Conservation (phyloP, 2,113 vertebrate species). For the Perca fluviatilis region DNA sequence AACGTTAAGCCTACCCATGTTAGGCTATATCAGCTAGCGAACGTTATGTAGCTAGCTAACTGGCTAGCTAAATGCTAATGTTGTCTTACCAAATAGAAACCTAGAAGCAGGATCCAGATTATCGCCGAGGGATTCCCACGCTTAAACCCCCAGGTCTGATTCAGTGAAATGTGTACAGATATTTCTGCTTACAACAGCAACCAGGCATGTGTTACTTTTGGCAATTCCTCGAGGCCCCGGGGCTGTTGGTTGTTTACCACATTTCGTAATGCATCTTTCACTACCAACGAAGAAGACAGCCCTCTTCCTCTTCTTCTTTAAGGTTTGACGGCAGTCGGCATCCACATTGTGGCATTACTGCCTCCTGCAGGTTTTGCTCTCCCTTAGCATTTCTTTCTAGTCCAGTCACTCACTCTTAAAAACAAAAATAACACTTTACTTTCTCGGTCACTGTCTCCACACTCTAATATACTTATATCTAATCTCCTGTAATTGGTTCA, state of each 20-base stretch:
- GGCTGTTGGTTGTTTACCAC: constrained; percentile 64
- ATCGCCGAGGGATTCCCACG: not conserved
- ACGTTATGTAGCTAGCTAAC: constrained; percentile 23
- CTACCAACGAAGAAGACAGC: constrained; percentile 54
- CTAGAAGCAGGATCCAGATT: not conserved
- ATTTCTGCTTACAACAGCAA: not conserved
- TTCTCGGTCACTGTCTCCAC: no score
- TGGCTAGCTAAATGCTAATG: constrained; percentile 22
- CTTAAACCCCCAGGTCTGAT: not conserved
- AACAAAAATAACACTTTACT: no score
- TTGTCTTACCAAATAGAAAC: constrained; percentile 46
- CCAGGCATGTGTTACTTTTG: not conserved
- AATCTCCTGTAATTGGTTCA: no score
- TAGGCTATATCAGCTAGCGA: constrained; percentile 36
- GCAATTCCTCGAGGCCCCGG: not conserved
- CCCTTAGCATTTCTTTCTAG: no score
- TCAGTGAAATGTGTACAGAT: fast-evolving
- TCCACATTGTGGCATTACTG: no score
- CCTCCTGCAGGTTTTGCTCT: no score
- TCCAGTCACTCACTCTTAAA: no score
- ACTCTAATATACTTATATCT: no score
- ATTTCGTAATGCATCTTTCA: not conserved
- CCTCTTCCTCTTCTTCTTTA: not conserved
- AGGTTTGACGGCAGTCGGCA: no score
- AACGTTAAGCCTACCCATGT: not conserved